These are phyloP conservation scores for Drosophila differens DNA, from an alignment of 2,888 invertebrate genomes.

Conservation along the genomic window DNA sequence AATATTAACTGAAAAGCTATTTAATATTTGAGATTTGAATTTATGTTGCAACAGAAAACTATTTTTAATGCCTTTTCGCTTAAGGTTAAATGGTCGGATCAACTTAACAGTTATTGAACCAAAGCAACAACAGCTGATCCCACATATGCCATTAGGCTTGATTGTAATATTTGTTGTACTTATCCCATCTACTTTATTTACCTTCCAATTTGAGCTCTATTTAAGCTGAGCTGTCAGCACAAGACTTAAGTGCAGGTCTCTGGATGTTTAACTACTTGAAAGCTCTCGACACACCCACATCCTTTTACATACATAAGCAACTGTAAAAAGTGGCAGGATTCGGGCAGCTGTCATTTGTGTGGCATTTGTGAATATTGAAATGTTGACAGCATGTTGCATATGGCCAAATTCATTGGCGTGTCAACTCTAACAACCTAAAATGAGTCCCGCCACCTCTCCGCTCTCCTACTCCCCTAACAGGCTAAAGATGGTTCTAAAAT, in stretches of 20 bases:
- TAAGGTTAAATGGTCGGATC: too few species aligned
- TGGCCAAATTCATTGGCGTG: slow-evolving; percentile 21
- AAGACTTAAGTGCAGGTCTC: slow-evolving; percentile 32
- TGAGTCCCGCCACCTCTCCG: background rate
- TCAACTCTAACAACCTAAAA: slow-evolving; percentile 9
- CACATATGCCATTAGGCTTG: background rate
- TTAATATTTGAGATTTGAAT: background rate
- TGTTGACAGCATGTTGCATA: slow-evolving; percentile 43
- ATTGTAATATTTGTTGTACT: background rate
- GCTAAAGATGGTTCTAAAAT: background rate
- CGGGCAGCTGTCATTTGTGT: slow-evolving; percentile 60
- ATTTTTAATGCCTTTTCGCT: background rate
- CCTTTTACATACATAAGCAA: slow-evolving; percentile 26
- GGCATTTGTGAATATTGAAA: slow-evolving; percentile 46
- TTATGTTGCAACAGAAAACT: background rate
- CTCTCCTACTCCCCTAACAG: accelerated
- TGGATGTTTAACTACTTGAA: slow-evolving; percentile 33
- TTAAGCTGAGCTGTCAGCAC: slow-evolving; percentile 47
- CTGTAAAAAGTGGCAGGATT: slow-evolving; percentile 29
- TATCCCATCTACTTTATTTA: background rate
- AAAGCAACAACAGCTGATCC: background rate
- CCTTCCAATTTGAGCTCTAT: slow-evolving; percentile 13
- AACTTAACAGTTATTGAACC: background rate
- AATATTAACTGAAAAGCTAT: background rate
- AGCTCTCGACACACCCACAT: slow-evolving; percentile 19